A percentile compares a stretch with the other conserved stretches of the same genome.
These are phyloP conservation scores for Polypterus bichir DNA, from an alignment of 2,113 vertebrate genomes.

Conservation along the genomic window DNA sequence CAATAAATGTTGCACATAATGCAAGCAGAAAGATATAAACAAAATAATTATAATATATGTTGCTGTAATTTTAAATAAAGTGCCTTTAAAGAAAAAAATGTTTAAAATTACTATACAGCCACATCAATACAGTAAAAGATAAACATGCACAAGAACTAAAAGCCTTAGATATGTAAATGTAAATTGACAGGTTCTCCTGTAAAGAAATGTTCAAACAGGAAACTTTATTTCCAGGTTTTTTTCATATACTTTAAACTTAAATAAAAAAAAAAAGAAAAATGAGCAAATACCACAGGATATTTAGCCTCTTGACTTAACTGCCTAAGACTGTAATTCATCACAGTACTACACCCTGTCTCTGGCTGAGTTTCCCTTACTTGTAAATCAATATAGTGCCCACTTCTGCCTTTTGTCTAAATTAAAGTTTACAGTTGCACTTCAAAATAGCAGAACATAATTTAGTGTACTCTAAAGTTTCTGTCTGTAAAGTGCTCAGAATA, in stretches of 20 bases:
- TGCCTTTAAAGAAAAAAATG: no score
- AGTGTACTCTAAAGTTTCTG: background rate
- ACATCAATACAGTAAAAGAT: no score
- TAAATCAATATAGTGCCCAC: conserved; percentile 37
- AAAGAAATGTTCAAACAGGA: background rate
- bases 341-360: conserved; percentile 32
- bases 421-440: background rate
- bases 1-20: no score
- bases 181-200: no score
- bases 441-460: background rate
- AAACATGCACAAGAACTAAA: no score
- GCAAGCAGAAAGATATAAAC: no score
- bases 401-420: conserved; percentile 7
- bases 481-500: no score
- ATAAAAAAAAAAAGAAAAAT: conserved; percentile 21
- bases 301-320: conserved; percentile 30
- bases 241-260: conserved; percentile 12
- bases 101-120: no score
- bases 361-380: conserved; percentile 33
- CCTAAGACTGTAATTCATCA: conserved; percentile 49
- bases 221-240: background rate
- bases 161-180: no score
- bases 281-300: conserved; percentile 22
- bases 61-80: no score
- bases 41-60: no score